A percentile compares a stretch with the other conserved stretches of the same genome.
Conservation (phyloP, 2,888 invertebrate species). For the Campoplex capitator region DNA sequence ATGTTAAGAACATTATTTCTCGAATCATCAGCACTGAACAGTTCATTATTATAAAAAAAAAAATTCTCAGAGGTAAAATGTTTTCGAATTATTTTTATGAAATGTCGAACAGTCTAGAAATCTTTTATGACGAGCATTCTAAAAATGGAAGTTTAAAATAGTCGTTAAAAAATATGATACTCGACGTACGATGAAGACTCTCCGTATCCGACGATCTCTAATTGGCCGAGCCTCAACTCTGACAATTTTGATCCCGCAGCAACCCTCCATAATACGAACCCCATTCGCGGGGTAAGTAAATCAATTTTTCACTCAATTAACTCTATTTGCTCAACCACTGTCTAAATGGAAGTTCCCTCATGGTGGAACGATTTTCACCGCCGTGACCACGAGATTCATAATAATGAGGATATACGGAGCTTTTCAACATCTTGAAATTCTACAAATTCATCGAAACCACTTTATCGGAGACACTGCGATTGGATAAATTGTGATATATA, state of each 20-base stretch:
- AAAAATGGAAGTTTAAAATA: not conserved
- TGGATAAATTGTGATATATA: not conserved
- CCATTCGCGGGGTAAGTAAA: conserved; percentile 15
- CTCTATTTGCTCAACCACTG: conserved; percentile 15
- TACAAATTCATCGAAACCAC: not conserved
- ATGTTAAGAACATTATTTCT: not conserved
- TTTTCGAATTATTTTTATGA: not conserved
- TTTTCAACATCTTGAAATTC: not conserved
- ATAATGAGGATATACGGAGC: too few species aligned
- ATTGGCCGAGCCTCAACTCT: not conserved
- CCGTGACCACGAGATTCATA: not conserved
- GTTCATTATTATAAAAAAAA: too few species aligned
- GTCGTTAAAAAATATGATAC: not conserved
- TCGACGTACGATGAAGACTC: not conserved
- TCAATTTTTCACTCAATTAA: conserved; percentile 39
- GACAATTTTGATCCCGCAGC: conserved; percentile 11
- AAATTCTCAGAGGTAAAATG: not conserved
- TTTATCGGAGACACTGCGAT: not conserved
- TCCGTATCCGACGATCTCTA: not conserved
- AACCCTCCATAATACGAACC: conserved; percentile 14
- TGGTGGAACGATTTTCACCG: not conserved
- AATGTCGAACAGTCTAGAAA: not conserved
- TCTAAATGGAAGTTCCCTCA: not conserved
- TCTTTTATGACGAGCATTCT: not conserved
- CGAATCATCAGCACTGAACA: too few species aligned